These are phyloP conservation scores for Diplosoma virens DNA, from an alignment of 23 tunicate species.

Conservation along the genomic window DNA sequence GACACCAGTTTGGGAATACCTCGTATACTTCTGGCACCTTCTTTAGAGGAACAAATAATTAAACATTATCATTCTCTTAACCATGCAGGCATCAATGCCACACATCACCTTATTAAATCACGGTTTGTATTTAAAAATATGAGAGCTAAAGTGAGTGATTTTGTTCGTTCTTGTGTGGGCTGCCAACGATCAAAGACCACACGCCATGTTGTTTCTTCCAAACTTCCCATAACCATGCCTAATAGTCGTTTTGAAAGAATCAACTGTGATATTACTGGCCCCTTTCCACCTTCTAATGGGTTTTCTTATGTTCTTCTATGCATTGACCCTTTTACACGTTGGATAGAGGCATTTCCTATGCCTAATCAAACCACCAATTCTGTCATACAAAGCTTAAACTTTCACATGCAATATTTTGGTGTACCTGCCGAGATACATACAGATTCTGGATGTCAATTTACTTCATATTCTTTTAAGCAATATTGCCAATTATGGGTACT, in stretches of 20 bases:
- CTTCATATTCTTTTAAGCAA: neutral
- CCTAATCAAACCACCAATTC: neutral
- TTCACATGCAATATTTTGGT: neutral
- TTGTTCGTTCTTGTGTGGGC: neutral
- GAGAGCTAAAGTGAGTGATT: neutral
- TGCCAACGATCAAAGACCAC: neutral
- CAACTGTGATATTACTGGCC: neutral
- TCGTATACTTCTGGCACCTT: neutral
- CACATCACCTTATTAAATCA: neutral
- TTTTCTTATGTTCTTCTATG: no score
- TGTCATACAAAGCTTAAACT: neutral
- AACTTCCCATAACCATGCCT: neutral
- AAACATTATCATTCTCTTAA: no score
- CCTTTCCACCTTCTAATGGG: neutral
- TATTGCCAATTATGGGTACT: neutral
- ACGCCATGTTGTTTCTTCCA: neutral
- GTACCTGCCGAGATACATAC: neutral
- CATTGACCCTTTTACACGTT: neutral
- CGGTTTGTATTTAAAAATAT: neutral
- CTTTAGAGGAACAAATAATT: neutral
- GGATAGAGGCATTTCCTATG: neutral
- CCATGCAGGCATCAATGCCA: neutral
- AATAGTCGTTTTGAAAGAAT: neutral
- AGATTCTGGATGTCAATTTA: conserved; percentile 1
- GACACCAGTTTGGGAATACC: neutral